Base-by-base conservation (phyloP, 2,797 vertebrate genomes). In the Microctenopoma steveboyesi region DNA sequence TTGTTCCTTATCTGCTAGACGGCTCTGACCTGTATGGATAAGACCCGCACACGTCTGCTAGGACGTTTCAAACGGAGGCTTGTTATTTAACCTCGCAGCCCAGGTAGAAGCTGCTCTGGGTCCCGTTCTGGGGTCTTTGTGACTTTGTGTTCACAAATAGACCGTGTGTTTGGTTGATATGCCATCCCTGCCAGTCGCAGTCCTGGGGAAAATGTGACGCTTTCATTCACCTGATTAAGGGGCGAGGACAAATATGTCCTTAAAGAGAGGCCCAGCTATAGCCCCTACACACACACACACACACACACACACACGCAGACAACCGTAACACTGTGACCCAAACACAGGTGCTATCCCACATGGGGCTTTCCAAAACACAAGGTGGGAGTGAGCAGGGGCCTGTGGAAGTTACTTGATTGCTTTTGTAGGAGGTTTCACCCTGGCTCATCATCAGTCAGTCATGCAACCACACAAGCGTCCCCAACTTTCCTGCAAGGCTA, bases 131-230 rank as follows among this genome's bases (percentile, higher is more conserved):
- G 28, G 28, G 3, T 5, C 5, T 30, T 30, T 30, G 28, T 30
- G 28, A 4, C 28, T 30, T 30, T 5, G 5, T 30, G 28, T 30
- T 30, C 28, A 30, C 3, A 30, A 30, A 30, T 3, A 30, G 5
- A 30, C 28, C 2, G 28, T 82, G 85, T 91, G 91, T 93, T 93
- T 92, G 87, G 88, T 93, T 93, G 93, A 93, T 90, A 93, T 90
- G 81, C 86, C 89, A 90, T 89, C 87, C 62, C 82, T 83, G 83
- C 74, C 83, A 85, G 39, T 79, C 83, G 74, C 76, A 49, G 76
- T 79, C 82, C 83, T 53, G 37, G 60, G 54, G 85, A 92, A 83
- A 92, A 88, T 89, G 89, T 78, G 75, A 65, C 79, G 89, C 82
- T 92, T 92, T 93, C 85, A 92, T 92, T 91, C 78, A 74, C 55